phyloP scores from a whole-genome alignment of 2,113 vertebrate species.

The Alces alces region DNA sequence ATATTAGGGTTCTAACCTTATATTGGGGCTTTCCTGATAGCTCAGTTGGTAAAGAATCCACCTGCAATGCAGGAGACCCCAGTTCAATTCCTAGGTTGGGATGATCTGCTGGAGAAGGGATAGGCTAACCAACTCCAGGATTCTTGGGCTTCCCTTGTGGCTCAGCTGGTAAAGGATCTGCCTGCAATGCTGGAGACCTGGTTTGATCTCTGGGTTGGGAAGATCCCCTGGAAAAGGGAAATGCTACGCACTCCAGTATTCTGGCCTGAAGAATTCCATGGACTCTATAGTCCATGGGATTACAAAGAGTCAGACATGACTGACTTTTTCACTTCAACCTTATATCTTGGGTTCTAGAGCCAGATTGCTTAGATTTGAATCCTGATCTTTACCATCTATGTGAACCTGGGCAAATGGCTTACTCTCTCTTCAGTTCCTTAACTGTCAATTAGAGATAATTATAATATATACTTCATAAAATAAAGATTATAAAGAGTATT shows the following conservation, averaged over 20 bases:
- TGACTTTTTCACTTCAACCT: background rate
- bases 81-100: no score
- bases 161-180: background rate
- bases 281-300: background rate
- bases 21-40: background rate
- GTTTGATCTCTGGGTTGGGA: background rate
- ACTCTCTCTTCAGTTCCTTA: background rate
- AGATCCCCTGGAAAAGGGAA: background rate
- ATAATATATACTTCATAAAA: background rate
- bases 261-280: background rate
- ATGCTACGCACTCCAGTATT: background rate
- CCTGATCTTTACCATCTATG: background rate
- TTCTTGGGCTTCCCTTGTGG: background rate
- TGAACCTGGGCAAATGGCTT: background rate
- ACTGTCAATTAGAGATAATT: background rate
- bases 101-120: background rate
- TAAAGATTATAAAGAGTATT: background rate
- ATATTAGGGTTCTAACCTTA: background rate
- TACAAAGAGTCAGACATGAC: background rate
- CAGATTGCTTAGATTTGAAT: background rate
- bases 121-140: background rate
- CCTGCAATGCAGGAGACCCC: no score
- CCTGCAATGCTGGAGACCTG: background rate
- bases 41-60: no score
- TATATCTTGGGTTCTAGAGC: background rate